Base-by-base conservation (phyloP, 2,113 vertebrate species). In the Anolis carolinensis region DNA sequence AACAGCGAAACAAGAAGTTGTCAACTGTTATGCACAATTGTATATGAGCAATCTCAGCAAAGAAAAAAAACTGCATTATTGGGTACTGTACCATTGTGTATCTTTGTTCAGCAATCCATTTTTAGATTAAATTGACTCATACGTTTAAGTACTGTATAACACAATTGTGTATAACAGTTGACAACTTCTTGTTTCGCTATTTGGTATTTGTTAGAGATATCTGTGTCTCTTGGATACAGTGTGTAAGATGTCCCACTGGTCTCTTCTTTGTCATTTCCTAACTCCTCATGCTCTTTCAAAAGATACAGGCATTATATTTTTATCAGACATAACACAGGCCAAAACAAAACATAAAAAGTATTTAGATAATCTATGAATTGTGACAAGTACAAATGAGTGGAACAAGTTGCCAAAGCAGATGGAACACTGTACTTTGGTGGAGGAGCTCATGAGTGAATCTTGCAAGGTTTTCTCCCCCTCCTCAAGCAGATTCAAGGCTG, bases 381-480 rank as follows among this genome's bases (percentile, higher is more conserved):
- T 94, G 93, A 90, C 86, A 83, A 94, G 91, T 91, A 88, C 93
- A 90, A 93, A 86, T 91, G 93, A 94, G 90, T 92, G 91, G 89
- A 93, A 87, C 89, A 93, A 94, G 89, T 94, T 94, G 91, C 95
- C 92, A 91, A 93, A 94, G 91, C 95, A 96, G 95, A 95, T 94
- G 93, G 95, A 89, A 90, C 88, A 82, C 91, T 93, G 90, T 89
- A 86, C 89, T 95, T 93, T 6, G 2, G 81, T 91, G 82, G 75
- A 91, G 93, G 92, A 95, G 92, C 84, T 84, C 92, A 70, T 84
- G 86, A 94, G 84, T 88, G 91, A 91, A 94, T 94, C 93, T 93
- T 95, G 88, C 92, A 89, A 92, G 88, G 89, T 87, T 73, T 91
- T 44, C 7, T 27, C 27, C 2, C 21, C 13, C 78, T 14, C 0